A percentile compares a stretch with the other conserved stretches of the same genome.
phyloP scores from a whole-genome alignment of 2,797 vertebrate genomes.

The Anableps anableps region DNA sequence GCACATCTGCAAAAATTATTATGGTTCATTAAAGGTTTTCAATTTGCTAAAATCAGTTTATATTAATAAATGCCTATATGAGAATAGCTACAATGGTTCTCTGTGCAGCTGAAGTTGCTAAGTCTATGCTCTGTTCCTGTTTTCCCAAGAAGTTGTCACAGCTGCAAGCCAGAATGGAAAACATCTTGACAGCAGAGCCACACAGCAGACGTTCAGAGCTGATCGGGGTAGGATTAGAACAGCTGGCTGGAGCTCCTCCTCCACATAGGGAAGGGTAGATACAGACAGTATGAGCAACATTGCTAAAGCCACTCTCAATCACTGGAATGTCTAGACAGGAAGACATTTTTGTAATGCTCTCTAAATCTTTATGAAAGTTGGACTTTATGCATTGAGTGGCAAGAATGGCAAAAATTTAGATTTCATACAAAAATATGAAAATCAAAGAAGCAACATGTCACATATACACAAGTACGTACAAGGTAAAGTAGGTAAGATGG shows the following conservation, averaged over 20 bases:
- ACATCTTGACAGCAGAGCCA: constrained; percentile 60
- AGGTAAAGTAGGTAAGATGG: neutral
- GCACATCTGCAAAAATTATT: constrained; percentile 22
- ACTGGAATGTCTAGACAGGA: constrained; percentile 26
- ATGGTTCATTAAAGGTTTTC: constrained; percentile 24
- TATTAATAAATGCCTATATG: constrained; percentile 33
- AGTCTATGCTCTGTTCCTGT: constrained; percentile 21
- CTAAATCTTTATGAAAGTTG: constrained; percentile 37
- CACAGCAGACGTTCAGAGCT: constrained; percentile 46
- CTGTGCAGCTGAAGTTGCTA: constrained; percentile 7
- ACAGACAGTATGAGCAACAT: constrained; percentile 19
- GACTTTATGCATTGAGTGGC: neutral
- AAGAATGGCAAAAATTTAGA: neutral
- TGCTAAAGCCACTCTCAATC: constrained; percentile 41
- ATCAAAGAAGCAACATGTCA: neutral
- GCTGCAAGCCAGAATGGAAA: constrained; percentile 42
- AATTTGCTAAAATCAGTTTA: constrained; percentile 24
- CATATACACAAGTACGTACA: neutral
- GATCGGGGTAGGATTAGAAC: constrained; percentile 19
- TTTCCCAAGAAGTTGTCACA: constrained; percentile 59
- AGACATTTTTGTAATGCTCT: constrained; percentile 39
- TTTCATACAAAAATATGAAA: neutral
- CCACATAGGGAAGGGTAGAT: constrained; percentile 29
- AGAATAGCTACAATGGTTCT: constrained; percentile 15
- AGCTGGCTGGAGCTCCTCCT: constrained; percentile 32